phyloP scores from a whole-genome alignment of 2,888 invertebrate species.

The Belgica antarctica region DNA sequence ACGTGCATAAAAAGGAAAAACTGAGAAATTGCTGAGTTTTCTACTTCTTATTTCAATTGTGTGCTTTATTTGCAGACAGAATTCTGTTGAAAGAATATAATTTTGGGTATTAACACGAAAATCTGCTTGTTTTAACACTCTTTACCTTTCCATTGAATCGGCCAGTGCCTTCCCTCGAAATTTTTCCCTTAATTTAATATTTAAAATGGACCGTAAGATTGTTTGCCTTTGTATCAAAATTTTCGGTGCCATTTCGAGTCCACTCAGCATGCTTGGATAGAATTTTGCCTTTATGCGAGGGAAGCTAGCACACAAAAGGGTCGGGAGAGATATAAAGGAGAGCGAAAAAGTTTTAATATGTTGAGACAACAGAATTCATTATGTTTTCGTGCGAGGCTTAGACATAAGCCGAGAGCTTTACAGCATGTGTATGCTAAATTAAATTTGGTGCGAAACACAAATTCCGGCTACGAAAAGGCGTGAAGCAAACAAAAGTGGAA shows the following conservation, averaged over 20 bases:
- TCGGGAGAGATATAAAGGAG: no score
- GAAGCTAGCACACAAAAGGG: no score
- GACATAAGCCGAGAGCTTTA: constrained; percentile 18
- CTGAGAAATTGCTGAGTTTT: no score
- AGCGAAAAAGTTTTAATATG: constrained; percentile 21
- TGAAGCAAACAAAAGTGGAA: neutral
- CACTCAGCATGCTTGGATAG: no score
- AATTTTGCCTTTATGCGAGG: no score
- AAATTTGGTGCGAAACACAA: constrained; percentile 8
- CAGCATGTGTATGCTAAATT: constrained; percentile 24
- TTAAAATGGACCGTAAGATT: no score
- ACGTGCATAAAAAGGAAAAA: neutral
- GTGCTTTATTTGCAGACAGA: neutral
- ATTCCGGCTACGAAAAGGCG: neutral
- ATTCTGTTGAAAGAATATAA: neutral
- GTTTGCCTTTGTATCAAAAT: no score
- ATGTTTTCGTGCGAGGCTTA: constrained; percentile 19
- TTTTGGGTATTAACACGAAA: neutral
- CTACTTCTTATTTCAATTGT: no score
- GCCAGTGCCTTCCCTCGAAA: no score
- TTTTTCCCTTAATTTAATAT: no score
- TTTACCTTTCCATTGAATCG: constrained; percentile 19
- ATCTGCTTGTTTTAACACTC: constrained; percentile 19
- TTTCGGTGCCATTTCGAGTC: no score
- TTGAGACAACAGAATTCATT: constrained; percentile 32